phyloP scores from a whole-genome alignment of 2,113 vertebrate species.

The Colius striatus region DNA sequence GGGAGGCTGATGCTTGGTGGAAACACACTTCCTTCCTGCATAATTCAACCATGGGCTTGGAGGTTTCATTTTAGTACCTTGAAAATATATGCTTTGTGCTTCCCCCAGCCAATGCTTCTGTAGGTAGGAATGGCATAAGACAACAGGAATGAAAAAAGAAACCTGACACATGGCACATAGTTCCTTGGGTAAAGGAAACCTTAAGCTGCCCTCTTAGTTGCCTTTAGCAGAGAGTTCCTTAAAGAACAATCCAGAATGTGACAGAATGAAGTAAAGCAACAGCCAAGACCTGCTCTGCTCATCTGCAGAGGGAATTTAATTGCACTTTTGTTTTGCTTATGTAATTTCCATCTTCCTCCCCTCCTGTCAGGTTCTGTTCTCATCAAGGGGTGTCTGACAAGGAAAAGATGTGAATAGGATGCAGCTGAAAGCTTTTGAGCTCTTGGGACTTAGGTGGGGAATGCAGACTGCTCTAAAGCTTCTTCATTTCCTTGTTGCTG shows the following conservation, averaged over 20 bases:
- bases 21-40: not conserved
- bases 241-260: conserved; percentile 22
- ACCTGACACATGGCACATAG: not conserved
- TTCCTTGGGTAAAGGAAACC: not conserved
- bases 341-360: conserved; percentile 25
- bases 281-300: not conserved
- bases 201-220: not conserved
- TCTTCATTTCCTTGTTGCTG: not conserved
- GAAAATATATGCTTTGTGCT: not conserved
- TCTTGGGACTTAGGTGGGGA: not conserved
- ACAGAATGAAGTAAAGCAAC: not conserved
- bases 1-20: not conserved
- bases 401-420: conserved; percentile 32
- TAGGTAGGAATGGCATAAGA: not conserved
- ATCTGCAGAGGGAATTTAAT: conserved; percentile 51
- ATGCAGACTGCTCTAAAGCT: not conserved
- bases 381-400: conserved; percentile 10
- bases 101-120: fast-evolving
- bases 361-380: conserved; percentile 34
- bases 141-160: not conserved
- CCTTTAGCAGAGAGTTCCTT: not conserved
- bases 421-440: conserved; percentile 44
- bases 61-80: not conserved
- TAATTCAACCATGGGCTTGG: not conserved
- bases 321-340: conserved; percentile 34